These are phyloP conservation scores for Malurus cyaneus DNA, from an alignment of 2,113 vertebrate species.

Conservation along the genomic window DNA sequence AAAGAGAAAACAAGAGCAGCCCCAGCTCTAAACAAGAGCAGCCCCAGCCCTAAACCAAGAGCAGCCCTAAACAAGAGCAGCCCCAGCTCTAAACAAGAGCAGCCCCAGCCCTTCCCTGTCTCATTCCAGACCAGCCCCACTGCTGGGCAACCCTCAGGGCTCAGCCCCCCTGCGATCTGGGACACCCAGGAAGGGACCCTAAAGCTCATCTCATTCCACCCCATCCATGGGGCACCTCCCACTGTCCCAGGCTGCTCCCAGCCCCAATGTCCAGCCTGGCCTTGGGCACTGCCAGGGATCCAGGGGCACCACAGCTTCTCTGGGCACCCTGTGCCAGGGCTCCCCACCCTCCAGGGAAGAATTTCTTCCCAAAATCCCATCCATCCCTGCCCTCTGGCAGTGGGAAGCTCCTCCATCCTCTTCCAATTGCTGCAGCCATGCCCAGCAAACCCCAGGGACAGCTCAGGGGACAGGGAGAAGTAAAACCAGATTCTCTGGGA, in stretches of 20 bases:
- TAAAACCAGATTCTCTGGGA: neutral
- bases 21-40: neutral
- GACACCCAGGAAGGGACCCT: neutral
- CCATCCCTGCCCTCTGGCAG: no score
- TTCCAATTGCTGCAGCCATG: fast-evolving
- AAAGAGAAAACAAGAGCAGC: neutral
- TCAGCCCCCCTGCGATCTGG: fast-evolving
- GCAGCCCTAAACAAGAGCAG: no score
- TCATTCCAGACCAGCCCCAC: no score
- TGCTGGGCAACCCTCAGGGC: fast-evolving
- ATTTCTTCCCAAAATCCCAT: no score
- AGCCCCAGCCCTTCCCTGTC: neutral
- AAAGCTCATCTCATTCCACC: neutral
- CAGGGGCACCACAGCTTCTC: neutral
- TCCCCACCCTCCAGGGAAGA: neutral
- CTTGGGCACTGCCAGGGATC: neutral
- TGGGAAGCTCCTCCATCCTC: neutral
- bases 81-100: neutral
- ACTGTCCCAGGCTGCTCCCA: neutral
- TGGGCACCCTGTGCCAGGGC: neutral
- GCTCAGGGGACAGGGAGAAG: neutral
- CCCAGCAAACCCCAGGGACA: neutral
- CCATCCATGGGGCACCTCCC: neutral
- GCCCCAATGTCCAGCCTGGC: neutral
- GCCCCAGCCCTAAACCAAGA: no score